Evolutionary conservation across 2,797 vertebrate genomes (phyloP), one percentile per base, ranked within the genome.

Genomic region (Miichthys miiuy): DNA sequence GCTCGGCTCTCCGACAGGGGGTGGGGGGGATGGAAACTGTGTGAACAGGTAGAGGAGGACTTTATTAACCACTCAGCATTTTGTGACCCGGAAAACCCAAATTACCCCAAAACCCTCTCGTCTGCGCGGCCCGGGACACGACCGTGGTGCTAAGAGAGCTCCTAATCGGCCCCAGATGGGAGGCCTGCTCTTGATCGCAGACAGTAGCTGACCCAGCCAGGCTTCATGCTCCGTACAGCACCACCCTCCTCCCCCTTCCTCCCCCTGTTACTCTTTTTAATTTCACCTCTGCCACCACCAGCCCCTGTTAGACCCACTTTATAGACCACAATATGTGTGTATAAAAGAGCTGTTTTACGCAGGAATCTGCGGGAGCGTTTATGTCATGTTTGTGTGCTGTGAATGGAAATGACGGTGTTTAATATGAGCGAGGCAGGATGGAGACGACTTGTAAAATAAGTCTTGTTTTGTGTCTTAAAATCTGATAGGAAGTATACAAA

Each of bases 1-100:
- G 85, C 83, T 85, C 30, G 81, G 79, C 89, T 92, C 84, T 89
- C 79, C 90, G 79, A 85, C 80, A 44, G 85, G 78, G 88, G 80
- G 84, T 85, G 87, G 46, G 88, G 80, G 83, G 46, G 64, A 67
- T 76, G 85, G 86, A 87, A 85, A 86, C 86, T 94, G 93, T 93
- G 91, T 91, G 91, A 92, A 94, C 92, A 93, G 91, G 93, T 94
- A 93, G 89, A 91, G 85, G 77, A 90, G 83, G 84, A 92, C 93
- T 93, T 94, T 93, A 94, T 93, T 93, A 94, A 94, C 91, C 94
- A 94, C 93, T 94, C 92, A 94, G 92, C 85, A 87, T 91, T 94
- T 89, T 93, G 93, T 94, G 93, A 94, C 93, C 92, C 91, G 93
- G 93, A 94, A 94, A 93, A 94, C 91, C 91, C 90, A 94, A 94